phyloP scores from a whole-genome alignment of 2,113 vertebrate genomes.

The Cygnus buccinator region DNA sequence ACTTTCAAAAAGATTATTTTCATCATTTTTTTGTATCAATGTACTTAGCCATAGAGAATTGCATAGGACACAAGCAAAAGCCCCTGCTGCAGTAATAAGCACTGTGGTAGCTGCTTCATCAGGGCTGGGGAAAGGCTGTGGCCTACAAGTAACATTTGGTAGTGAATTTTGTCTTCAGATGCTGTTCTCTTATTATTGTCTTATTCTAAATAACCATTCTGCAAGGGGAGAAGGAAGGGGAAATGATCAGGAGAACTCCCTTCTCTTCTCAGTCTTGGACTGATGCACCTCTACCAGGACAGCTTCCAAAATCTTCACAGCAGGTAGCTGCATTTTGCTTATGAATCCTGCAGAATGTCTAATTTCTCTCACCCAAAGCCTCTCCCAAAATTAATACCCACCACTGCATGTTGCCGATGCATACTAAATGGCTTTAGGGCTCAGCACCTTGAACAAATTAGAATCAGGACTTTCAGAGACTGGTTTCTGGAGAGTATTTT shows the following conservation, averaged over 20 bases:
- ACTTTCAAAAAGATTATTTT: constrained; percentile 13
- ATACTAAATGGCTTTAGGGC: background rate
- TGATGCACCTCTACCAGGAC: background rate
- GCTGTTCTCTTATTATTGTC: background rate
- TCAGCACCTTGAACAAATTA: background rate
- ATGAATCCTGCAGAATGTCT: background rate
- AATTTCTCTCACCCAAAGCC: background rate
- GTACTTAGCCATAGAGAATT: background rate
- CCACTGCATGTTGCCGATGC: accelerated
- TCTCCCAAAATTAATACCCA: background rate
- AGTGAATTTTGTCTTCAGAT: background rate
- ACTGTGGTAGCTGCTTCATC: background rate
- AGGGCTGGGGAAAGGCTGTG: background rate
- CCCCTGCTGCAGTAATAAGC: accelerated
- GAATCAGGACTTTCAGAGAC: background rate
- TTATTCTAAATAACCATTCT: background rate
- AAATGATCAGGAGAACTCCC: background rate
- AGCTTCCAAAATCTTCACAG: background rate
- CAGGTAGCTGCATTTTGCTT: background rate
- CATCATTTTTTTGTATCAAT: background rate
- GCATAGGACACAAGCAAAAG: background rate
- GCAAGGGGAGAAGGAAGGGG: background rate
- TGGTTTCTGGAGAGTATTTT: background rate
- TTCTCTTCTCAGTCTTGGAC: background rate
- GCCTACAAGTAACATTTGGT: background rate